Evolutionary conservation across 2,797 vertebrate species (phyloP), one percentile per base, ranked within the genome.

Genomic region (Melanotaenia maccullochi): DNA sequence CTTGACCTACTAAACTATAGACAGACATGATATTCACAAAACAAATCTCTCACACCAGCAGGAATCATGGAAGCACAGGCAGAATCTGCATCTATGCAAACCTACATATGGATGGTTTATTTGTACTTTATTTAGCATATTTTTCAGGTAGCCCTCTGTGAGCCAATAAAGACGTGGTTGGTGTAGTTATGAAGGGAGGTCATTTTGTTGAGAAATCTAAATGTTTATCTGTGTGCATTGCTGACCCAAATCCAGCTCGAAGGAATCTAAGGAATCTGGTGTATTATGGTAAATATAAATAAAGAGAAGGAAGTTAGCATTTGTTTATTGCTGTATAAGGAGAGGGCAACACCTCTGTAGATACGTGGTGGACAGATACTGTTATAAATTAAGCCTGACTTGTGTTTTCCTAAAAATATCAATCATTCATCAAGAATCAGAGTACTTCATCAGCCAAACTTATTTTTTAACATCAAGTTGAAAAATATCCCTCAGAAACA

Each of bases 201-300:
- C 56, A 59, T 78, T 79, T n/a, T 81, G 33, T 7, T 60, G 57
- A 35, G 60, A 61, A 71, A 76, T 81, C 60, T 66, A 79, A 88
- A 89, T 87, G 62, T 87, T 90, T 85, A 56, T 64, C 64, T 86
- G 71, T 65, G 80, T 78, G 49, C 65, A 86, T 64, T 66, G 73
- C 67, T 90, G 85, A 88, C 76, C 75, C 25, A 74, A 71, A 79
- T 87, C 65, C 47, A 60, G 38, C 24, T 28, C 2, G 4, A 33
- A 73, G 69, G 83, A 87, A 89, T 91, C 65, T 64, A n/a, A 64
- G 60, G 76, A 87, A 90, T 90, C 75, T 66, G 59, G 49, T 75
- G 40, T 66, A 73, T 83, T 65, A 60, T 73, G 71, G 28, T 66
- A 74, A 83, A 69, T 60, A 71, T 49, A 87, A 85, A 88, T 75